These are phyloP conservation scores for Caenorhabditis inopinata DNA, from an alignment of 1,140 invertebrate genomes.

Conservation along the genomic window DNA sequence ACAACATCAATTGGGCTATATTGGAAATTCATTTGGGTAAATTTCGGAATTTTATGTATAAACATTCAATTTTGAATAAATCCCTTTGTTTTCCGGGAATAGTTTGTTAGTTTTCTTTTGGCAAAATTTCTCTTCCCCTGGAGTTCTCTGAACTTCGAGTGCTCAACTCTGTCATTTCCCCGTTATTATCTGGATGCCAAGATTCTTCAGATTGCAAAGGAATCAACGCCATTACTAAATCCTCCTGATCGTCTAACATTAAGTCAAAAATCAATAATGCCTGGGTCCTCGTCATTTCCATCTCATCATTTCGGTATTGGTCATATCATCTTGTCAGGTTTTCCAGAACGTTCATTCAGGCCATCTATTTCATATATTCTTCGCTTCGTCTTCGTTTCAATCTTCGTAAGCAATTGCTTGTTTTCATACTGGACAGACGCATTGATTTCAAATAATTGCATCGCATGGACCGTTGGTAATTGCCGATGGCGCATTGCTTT, in stretches of 20 bases:
- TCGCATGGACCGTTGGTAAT: constrained; percentile 36
- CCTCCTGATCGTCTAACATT: too few relatives aligned
- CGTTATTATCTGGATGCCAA: too few relatives aligned
- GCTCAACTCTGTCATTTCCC: too few relatives aligned
- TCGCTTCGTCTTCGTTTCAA: constrained; percentile 35
- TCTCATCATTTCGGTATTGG: constrained; percentile 33
- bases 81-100: too few relatives aligned
- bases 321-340: constrained; percentile 34
- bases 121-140: constrained; percentile 43
- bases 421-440: constrained; percentile 44
- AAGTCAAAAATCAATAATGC: too few relatives aligned
- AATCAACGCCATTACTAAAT: too few relatives aligned
- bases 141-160: constrained; percentile 31
- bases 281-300: constrained; percentile 32
- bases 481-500: too few relatives aligned
- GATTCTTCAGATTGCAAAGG: too few relatives aligned
- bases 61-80: too few relatives aligned
- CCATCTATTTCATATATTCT: constrained; percentile 32
- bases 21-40: neutral
- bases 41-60: too few relatives aligned
- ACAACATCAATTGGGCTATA: neutral
- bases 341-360: constrained; percentile 12
- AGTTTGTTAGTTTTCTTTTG: neutral
- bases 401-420: constrained; percentile 35
- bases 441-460: constrained; percentile 39